Evolutionary conservation across 2,797 vertebrate species (phyloP).

Genomic region (Aldrovandia affinis): DNA sequence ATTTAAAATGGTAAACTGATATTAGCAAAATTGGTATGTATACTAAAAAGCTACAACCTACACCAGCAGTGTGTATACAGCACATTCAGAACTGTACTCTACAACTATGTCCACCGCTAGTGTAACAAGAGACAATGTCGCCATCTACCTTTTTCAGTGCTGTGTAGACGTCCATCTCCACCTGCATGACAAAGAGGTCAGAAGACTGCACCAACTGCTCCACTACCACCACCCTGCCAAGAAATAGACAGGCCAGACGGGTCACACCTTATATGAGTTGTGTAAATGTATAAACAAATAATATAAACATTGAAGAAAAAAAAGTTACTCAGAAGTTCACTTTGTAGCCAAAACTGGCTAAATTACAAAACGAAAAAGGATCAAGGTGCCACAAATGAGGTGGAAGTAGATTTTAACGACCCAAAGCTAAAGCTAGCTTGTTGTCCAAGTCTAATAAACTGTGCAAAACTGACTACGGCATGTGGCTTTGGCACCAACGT

Average conservation of each 20-base stretch:
- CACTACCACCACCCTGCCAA: conserved; percentile 86
- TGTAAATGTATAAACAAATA: neutral
- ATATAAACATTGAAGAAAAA: neutral
- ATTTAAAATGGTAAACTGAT: too few species aligned
- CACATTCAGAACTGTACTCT: too few species aligned
- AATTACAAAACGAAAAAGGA: neutral
- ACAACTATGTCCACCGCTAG: too few species aligned
- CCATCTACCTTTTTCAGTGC: conserved; percentile 91
- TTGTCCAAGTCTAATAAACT: too few species aligned
- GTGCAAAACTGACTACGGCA: too few species aligned
- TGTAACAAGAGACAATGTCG: too few species aligned
- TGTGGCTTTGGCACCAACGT: too few species aligned
- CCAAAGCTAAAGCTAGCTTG: neutral
- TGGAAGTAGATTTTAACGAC: neutral
- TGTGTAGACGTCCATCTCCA: conserved; percentile 98
- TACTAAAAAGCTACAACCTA: too few species aligned
- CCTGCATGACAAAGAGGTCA: conserved; percentile 97
- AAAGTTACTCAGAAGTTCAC: neutral
- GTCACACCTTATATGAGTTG: neutral
- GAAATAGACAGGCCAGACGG: neutral
- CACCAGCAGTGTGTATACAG: too few species aligned
- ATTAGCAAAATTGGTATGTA: too few species aligned
- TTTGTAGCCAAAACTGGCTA: neutral
- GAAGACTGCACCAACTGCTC: conserved; percentile 91
- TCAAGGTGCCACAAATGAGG: neutral